Base-by-base conservation (phyloP, 2,888 invertebrate species). In the Himalopsyche anomala region DNA sequence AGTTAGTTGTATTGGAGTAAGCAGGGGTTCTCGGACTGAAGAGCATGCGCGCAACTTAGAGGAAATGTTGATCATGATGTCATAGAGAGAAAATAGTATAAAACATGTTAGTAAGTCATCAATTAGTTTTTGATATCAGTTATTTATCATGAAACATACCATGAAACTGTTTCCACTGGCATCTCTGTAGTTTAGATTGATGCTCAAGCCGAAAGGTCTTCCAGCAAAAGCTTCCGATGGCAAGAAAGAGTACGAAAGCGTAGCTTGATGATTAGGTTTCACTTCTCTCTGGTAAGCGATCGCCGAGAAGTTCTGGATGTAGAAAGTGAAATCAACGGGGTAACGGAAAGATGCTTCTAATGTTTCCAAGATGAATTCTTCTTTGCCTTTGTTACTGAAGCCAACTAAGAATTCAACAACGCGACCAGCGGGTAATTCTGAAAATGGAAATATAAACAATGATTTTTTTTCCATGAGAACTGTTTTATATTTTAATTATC, bases 341-440 rank as follows among this genome's bases (percentile, higher is more conserved):
- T 99, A 99, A 89, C 99, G 96, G 95, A 99, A 99, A 0, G 99
- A 99, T 0, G 99, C 99, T 90, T 99, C 99, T 91, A 99, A 94
- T 8, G 96, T 96, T 91, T 99, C 99, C 38, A 99, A 95, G 40
- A 96, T 92, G 90, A 99, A 99, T 89, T 99, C 98, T 89, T 96
- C 95, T 87, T 96, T 94, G 81, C 99, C 99, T 91, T 97, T 98
- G 94, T 99, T 99, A 84, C 96, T 95, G 92, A 99, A 99, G 38
- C 99, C 99, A 88, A 99, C 97, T 1, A 99, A 94, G 92, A 99
- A 97, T 91, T 99, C 98, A 0, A 99, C 98, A 81, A 98, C 95
- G 90, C 95, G 95, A 74, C 99, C 99, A 89, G 97, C 99, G 90
- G 98, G 97, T 69, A 99, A 92, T 92, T 98, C 98, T 97, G 91